A percentile compares a stretch with the other conserved stretches of the same genome.
Conservation (phyloP, 2,888 invertebrate species). For the Drosophila antonietae region DNA sequence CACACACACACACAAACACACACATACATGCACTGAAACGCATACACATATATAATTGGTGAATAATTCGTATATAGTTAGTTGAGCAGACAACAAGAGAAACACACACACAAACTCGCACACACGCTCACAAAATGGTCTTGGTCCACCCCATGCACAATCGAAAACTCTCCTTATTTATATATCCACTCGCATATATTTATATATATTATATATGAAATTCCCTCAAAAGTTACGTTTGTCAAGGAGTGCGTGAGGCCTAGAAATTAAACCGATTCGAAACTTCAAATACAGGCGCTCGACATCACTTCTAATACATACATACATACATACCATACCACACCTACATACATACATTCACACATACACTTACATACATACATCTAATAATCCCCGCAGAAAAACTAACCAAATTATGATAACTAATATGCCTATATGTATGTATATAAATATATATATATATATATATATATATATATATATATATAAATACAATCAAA, state of each 20-base stretch:
- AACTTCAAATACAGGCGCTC: constrained; percentile 22
- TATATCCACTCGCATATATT: background rate
- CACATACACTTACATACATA: constrained; percentile 18
- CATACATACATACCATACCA: constrained; percentile 9
- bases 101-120: constrained; percentile 5
- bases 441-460: background rate
- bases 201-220: background rate
- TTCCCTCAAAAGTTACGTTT: constrained; percentile 9
- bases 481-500: constrained; percentile 44
- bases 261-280: constrained; percentile 1
- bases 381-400: constrained; percentile 21
- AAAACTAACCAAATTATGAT: constrained; percentile 36
- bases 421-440: constrained; percentile 48
- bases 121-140: constrained; percentile 38
- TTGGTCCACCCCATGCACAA: constrained; percentile 27
- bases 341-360: constrained; percentile 5
- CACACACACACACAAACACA: background rate
- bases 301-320: constrained; percentile 37
- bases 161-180: background rate
- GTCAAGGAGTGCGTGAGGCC: constrained; percentile 27
- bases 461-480: background rate
- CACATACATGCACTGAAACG: constrained; percentile 14
- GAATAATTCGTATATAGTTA: constrained; percentile 9
- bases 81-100: constrained; percentile 17
- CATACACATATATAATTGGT: constrained; percentile 19